Evolutionary conservation across 1,140 invertebrate genomes (phyloP).

Genomic region (Hestina assimilis): DNA sequence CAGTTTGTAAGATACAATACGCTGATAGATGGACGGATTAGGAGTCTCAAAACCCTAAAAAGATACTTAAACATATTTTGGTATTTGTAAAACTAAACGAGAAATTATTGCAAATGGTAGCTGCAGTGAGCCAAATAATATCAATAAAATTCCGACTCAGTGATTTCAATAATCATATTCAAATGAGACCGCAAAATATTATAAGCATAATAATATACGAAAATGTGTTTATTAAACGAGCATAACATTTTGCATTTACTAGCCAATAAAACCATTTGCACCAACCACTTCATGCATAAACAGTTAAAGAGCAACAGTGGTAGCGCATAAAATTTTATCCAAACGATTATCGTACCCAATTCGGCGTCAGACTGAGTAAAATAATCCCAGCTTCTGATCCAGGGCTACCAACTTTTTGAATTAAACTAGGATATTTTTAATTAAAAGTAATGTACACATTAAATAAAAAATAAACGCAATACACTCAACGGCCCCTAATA

Average conservation of each 20-base stretch:
- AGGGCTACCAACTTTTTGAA: too few relatives aligned
- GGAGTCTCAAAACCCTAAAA: too few relatives aligned
- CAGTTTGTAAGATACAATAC: too few relatives aligned
- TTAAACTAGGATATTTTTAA: too few relatives aligned
- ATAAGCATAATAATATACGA: background rate
- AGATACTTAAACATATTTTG: too few relatives aligned
- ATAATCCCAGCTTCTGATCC: constrained; percentile 30
- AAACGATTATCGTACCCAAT: constrained; percentile 33
- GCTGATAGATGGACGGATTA: too few relatives aligned
- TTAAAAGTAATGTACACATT: too few relatives aligned
- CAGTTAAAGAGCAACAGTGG: constrained; percentile 28
- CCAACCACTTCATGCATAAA: constrained; percentile 24
- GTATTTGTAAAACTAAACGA: too few relatives aligned
- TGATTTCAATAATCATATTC: background rate
- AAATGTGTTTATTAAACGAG: background rate
- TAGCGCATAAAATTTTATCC: constrained; percentile 38
- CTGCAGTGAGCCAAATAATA: too few relatives aligned
- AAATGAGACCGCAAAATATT: background rate
- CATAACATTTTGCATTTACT: constrained; percentile 11
- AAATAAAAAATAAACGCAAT: too few relatives aligned
- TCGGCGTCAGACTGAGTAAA: constrained; percentile 25
- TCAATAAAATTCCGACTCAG: background rate
- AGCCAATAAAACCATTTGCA: constrained; percentile 22
- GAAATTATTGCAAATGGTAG: too few relatives aligned
- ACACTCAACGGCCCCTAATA: too few relatives aligned